Percentiles rank a stretch among this genome's conserved stretches.
These are phyloP conservation scores for Lepidurus arcticus DNA, from an alignment of 1,140 invertebrate species.

Conservation along the genomic window DNA sequence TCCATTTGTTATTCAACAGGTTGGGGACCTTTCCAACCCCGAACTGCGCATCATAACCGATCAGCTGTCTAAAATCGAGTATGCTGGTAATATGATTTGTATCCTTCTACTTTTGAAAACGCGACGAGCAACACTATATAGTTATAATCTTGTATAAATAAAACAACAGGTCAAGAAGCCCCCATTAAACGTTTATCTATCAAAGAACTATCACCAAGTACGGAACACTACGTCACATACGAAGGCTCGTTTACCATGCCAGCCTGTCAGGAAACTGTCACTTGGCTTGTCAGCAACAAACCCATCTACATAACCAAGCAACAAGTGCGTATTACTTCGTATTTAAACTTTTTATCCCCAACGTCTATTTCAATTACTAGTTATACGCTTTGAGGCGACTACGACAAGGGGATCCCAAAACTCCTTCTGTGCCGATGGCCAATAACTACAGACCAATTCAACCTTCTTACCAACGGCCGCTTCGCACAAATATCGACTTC, in stretches of 20 bases:
- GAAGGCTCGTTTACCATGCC: conserved; percentile 95
- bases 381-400: conserved; percentile 75
- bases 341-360: background rate
- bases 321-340: conserved; percentile 55
- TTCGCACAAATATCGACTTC: conserved; percentile 96
- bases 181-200: conserved; percentile 77
- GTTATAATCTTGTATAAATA: background rate
- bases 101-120: background rate
- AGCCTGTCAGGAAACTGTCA: conserved; percentile 84
- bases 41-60: conserved; percentile 24
- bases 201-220: conserved; percentile 74
- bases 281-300: conserved; percentile 93
- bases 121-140: background rate
- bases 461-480: conserved; percentile 79
- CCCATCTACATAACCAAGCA: conserved; percentile 91
- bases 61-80: conserved; percentile 33
- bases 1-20: conserved; percentile 26
- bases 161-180: conserved; percentile 60
- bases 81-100: conserved; percentile 25
- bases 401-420: conserved; percentile 75
- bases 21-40: conserved; percentile 25
- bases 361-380: conserved; percentile 49
- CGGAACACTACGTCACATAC: conserved; percentile 91
- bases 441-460: conserved; percentile 90
- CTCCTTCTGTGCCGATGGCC: conserved; percentile 80